Evolutionary conservation across 2,113 vertebrate genomes (phyloP), one percentile per base, ranked within the genome.

Genomic region (Rallus limicola): DNA sequence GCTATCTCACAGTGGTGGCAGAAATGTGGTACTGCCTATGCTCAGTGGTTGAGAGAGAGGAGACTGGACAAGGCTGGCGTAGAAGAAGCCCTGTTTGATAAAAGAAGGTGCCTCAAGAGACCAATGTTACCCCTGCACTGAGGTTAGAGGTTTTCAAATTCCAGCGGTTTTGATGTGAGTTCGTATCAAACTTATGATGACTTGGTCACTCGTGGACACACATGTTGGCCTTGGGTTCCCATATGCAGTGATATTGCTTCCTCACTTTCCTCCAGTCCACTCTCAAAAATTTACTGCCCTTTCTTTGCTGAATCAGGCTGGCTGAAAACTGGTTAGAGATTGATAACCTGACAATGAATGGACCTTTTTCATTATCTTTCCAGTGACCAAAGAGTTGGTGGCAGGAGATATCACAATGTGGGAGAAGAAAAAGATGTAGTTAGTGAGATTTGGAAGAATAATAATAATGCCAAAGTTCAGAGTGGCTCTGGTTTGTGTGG

Each of bases 171-270:
- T 72, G 23, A 42, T 36, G 53, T 25, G 38, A 59, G 40, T 46
- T 88, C 44, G 21, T 21, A 38, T n/a, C 26, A 34, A 44, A 60
- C 16, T 58, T 36, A 16, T 0, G 13, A 13, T 29, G 52, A 76
- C 38, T 56, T 62, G 85, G 55, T 79, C 13, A 16, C 23, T 70
- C 20, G 44, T 52, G 23, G 44, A 52, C n/a, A 55, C 59, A 60
- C 20, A 10, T 1, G 31, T 1, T 9, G n/a, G 19, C 38, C 40
- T 67, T 70, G 1, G 0, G n/a, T 67, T n/a, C 69, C 59, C 20
- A 15, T 3, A 6, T 7, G 6, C 8, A 13, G 16, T 40, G 69
- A 53, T 42, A 53, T 9, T 59, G 48, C 38, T 13, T 59, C 38
- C 74, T 65, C 13, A 5, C 44, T 59, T 48, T 76, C 31, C 52